Percentiles rank a stretch among this genome's conserved stretches.
Conservation (phyloP, 2,797 vertebrate species). For the Megaceryle alcyon region DNA sequence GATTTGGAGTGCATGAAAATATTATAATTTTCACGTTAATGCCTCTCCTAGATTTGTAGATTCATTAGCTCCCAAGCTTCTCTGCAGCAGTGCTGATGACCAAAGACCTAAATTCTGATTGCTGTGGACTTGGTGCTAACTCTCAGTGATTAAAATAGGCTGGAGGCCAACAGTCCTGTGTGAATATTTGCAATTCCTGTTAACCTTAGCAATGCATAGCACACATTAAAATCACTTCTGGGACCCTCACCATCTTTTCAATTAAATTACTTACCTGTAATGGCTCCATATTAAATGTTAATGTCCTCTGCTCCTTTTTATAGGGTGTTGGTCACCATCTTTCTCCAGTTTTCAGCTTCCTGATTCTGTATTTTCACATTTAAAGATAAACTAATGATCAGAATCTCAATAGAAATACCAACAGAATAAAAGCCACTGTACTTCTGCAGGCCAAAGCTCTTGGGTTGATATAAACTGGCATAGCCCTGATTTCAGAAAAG, state of each 20-base stretch:
- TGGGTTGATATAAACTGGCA: neutral
- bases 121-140: neutral
- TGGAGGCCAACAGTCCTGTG: neutral
- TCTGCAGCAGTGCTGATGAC: neutral
- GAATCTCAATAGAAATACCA: neutral
- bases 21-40: neutral
- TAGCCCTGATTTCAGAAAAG: neutral
- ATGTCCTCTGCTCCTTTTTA: constrained; percentile 6
- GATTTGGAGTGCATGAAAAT: neutral
- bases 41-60: neutral
- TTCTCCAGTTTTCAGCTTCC: neutral
- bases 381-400: neutral
- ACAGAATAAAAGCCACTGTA: neutral
- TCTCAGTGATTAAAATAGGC: constrained; percentile 19
- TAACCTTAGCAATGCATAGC: constrained; percentile 25
- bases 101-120: constrained; percentile 24
- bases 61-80: neutral
- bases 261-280: constrained; percentile 28
- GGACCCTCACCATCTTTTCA: constrained; percentile 17
- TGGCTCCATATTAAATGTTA: neutral
- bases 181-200: constrained; percentile 51
- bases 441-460: neutral
- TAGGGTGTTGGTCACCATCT: neutral
- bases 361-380: neutral
- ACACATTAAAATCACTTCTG: constrained; percentile 8